Conservation (phyloP, 1,140 invertebrate species). For the Drosophila ogumai region DNA sequence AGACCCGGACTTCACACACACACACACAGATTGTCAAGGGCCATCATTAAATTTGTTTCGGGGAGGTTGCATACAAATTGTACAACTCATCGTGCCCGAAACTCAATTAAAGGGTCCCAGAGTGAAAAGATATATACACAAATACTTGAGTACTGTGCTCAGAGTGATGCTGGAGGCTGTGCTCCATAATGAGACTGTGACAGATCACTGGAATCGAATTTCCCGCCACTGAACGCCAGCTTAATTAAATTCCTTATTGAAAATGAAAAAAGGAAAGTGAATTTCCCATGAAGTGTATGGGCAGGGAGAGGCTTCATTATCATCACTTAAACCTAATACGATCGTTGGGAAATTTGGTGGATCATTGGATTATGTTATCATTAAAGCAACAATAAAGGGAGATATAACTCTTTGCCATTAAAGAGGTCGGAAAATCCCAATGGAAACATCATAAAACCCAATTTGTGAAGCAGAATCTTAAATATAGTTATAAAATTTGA, state of each 20-base stretch:
- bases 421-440: neutral
- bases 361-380: conserved; percentile 7
- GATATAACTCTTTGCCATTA: neutral
- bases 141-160: neutral
- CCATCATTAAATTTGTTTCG: conserved; percentile 41
- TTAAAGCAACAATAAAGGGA: neutral
- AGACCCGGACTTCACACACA: neutral
- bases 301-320: neutral
- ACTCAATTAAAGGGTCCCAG: conserved; percentile 34
- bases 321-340: conserved; percentile 4
- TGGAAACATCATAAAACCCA: neutral
- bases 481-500: neutral
- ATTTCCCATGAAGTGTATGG: conserved; percentile 39
- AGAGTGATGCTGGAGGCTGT: conserved; percentile 7
- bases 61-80: conserved; percentile 38
- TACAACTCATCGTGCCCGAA: conserved; percentile 29
- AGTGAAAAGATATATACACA: neutral
- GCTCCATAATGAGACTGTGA: conserved; percentile 43
- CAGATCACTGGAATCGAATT: conserved; percentile 39
- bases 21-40: conserved; percentile 23
- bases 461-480: neutral
- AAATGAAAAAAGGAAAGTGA: conserved; percentile 26
- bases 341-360: conserved; percentile 13
- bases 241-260: conserved; percentile 28
- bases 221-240: conserved; percentile 15